phyloP scores from a whole-genome alignment of 2,113 vertebrate genomes.

The Cyprichromis sp. region DNA sequence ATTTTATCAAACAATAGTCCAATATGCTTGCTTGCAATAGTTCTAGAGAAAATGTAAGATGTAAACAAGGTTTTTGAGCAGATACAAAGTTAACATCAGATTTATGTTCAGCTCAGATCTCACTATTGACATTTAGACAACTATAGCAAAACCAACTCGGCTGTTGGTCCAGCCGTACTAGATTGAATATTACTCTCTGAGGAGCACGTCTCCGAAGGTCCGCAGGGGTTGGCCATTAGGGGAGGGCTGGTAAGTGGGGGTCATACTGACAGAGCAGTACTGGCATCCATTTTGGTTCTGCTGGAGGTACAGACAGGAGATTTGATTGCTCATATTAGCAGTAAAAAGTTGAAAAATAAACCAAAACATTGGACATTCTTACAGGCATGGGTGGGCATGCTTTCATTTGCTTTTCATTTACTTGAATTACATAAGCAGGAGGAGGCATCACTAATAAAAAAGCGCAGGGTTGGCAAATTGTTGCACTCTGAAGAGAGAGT shows the following conservation, averaged over 20 bases:
- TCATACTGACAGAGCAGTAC: slow-evolving; percentile 46
- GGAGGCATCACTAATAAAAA: slow-evolving; percentile 54
- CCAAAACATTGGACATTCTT: not conserved
- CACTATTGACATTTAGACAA: slow-evolving; percentile 19
- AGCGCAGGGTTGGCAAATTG: slow-evolving; percentile 60
- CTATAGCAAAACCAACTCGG: slow-evolving; percentile 54
- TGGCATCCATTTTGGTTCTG: not conserved
- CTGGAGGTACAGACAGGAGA: not conserved
- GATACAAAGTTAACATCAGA: not conserved
- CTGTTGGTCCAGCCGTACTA: slow-evolving; percentile 55
- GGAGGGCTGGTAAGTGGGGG: slow-evolving; percentile 62
- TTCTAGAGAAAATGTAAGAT: not conserved
- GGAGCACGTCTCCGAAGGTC: slow-evolving; percentile 69
- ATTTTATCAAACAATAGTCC: not conserved
- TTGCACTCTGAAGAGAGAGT: not conserved
- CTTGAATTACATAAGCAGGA: slow-evolving; percentile 49
- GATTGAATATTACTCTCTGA: slow-evolving; percentile 66
- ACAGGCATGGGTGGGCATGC: not conserved
- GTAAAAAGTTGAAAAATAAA: not conserved
- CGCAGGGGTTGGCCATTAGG: slow-evolving; percentile 53
- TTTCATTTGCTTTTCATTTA: slow-evolving; percentile 19
- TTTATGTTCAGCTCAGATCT: not conserved
- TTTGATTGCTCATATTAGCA: not conserved
- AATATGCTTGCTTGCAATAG: not conserved
- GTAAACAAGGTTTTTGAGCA: not conserved